phyloP scores from a whole-genome alignment of 2,888 invertebrate genomes.

The Ganaspis brasiliensis region DNA sequence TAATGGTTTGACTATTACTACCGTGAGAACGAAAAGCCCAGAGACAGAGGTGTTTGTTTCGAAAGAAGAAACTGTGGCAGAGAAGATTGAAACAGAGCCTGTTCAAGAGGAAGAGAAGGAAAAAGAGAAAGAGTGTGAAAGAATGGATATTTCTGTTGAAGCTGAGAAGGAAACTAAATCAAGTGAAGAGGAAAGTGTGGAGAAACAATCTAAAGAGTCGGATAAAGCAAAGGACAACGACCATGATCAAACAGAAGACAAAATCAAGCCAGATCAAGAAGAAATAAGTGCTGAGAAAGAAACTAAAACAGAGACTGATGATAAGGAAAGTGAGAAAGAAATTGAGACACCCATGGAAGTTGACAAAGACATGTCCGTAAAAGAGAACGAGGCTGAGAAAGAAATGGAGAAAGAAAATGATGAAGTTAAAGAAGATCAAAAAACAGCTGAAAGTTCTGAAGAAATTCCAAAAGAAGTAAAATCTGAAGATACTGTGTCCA shows the following conservation, averaged over 20 bases:
- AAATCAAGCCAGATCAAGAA: slow-evolving; percentile 64
- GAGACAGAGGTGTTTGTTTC: slow-evolving; percentile 70
- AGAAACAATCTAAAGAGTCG: slow-evolving; percentile 57
- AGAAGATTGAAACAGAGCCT: slow-evolving; percentile 71
- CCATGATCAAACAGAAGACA: no score
- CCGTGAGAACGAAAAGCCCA: slow-evolving; percentile 66
- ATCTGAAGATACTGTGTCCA: slow-evolving; percentile 29
- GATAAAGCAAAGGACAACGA: slow-evolving; percentile 59
- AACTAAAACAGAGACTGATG: slow-evolving; percentile 59
- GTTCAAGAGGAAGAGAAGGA: slow-evolving; percentile 77
- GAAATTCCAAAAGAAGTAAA: slow-evolving; percentile 52
- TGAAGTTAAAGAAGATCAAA: slow-evolving; percentile 52
- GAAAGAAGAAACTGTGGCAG: slow-evolving; percentile 68
- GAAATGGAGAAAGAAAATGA: slow-evolving; percentile 61
- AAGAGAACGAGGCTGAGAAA: slow-evolving; percentile 54
- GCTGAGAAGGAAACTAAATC: slow-evolving; percentile 66
- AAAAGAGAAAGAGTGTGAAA: slow-evolving; percentile 58
- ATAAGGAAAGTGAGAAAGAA: slow-evolving; percentile 62
- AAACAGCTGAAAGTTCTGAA: slow-evolving; percentile 46
- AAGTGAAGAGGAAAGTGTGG: slow-evolving; percentile 61
- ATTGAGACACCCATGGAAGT: slow-evolving; percentile 56
- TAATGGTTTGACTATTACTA: slow-evolving; percentile 76
- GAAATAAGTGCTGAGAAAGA: slow-evolving; percentile 60
- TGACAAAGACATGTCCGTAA: slow-evolving; percentile 49
- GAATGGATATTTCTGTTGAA: slow-evolving; percentile 55